These are phyloP conservation scores for Liopterus haemorrhoidalis DNA, from an alignment of 2,888 invertebrate genomes.

Conservation along the genomic window DNA sequence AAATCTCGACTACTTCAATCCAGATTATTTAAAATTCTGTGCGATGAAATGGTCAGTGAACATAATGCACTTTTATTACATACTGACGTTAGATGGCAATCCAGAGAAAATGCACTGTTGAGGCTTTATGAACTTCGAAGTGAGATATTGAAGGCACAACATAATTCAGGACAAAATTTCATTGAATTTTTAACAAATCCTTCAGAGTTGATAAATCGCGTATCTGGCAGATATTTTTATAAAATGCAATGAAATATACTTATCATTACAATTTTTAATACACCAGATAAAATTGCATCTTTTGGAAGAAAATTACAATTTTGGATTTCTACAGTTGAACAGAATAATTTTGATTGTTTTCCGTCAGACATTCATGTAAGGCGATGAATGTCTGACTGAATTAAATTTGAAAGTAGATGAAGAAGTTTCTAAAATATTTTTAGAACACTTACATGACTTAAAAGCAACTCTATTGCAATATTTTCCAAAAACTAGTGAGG, in stretches of 20 bases:
- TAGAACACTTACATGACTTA: slow-evolving; percentile 14
- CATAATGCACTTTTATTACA: no score
- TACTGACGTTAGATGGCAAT: no score
- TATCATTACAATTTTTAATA: slow-evolving; percentile 13
- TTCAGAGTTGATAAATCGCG: slow-evolving; percentile 15
- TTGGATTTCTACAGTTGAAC: slow-evolving; percentile 11
- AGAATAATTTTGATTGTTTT: slow-evolving; percentile 12
- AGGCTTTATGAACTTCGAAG: no score
- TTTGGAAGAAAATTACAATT: slow-evolving; percentile 8
- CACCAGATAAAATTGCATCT: not conserved
- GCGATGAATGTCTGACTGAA: slow-evolving; percentile 15
- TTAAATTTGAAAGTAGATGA: slow-evolving; percentile 13
- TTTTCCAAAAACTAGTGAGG: slow-evolving; percentile 14
- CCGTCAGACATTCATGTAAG: no score
- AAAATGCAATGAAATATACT: slow-evolving; percentile 9
- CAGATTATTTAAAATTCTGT: no score
- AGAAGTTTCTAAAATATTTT: slow-evolving; percentile 17
- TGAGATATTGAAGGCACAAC: slow-evolving; percentile 9
- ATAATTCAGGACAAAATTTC: no score
- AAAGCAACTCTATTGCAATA: slow-evolving; percentile 17
- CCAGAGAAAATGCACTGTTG: no score
- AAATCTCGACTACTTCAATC: no score
- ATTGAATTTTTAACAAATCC: slow-evolving; percentile 14
- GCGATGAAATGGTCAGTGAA: no score
- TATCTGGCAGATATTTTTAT: slow-evolving; percentile 14